Base-by-base conservation (phyloP, 2,888 invertebrate genomes). In the Platynereis dumerilii region DNA sequence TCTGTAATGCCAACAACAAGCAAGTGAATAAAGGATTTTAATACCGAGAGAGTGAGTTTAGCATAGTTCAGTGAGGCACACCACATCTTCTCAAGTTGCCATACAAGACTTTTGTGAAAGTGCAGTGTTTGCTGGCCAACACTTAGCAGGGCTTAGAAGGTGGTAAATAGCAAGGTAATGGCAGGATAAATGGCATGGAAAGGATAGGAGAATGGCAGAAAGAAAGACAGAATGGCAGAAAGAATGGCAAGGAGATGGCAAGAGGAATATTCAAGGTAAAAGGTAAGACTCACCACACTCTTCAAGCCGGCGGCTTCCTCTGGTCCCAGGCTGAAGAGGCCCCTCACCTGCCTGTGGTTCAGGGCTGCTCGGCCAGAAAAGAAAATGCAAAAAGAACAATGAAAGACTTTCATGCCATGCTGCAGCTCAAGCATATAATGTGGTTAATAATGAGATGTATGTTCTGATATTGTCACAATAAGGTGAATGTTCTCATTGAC, bases 321-420 rank as follows among this genome's bases (percentile, higher is more conserved):
- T n/a, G 48, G 20, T 20, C n/a, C 22, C 48, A 48, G 48, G 48
- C 48, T 48, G 48, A 48, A 22, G 20, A 48, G 48, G 10, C 48
- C 22, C n/a, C 48, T n/a, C 20, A 48, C 22, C n/a, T 48, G 48
- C 7, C 17, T 20, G 22, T 48, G 22, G 48, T 48, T 48, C 20
- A 48, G 48, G 17, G 22, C 48, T 48, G 48, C 7, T 10, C 7
- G 7, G 3, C 48, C 48, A 5, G n/a, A n/a, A n/a, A n/a, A n/a
- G n/a, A n/a, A n/a, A 48, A 48, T n/a, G 22, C n/a, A 48, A n/a
- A 48, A 48, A 48, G 20, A n/a, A 48, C 22, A n/a, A 20, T 20
- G 7, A n/a, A n/a, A 22, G 7, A 48, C n/a, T n/a, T 48, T n/a
- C n/a, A n/a, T n/a, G 34, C 12, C 34, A 34, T 34, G 12, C 34